Evolutionary conservation across 2,113 vertebrate genomes (phyloP).

Genomic region (Bagarius yarrelli): DNA sequence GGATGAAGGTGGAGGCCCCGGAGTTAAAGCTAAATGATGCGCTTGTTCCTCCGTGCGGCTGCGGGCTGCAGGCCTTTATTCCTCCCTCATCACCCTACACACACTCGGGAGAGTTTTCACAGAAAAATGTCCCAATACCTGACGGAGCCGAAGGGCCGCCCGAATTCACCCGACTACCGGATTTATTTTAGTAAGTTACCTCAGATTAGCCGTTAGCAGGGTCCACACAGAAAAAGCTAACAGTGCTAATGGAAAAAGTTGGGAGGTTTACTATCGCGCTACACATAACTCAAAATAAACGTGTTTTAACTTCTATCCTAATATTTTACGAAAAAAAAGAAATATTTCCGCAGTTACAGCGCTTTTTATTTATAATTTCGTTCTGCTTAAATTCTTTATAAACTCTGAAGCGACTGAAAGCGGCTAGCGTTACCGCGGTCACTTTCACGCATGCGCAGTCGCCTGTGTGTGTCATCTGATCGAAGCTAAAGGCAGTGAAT

Average conservation of each 20-base stretch:
- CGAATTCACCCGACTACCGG: constrained; percentile 76
- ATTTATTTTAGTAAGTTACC: constrained; percentile 93
- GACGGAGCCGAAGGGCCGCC: constrained; percentile 80
- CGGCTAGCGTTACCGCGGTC: no score
- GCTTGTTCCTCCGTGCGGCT: constrained; percentile 40
- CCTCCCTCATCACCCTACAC: constrained; percentile 38
- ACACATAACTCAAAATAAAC: no score
- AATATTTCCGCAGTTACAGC: no score
- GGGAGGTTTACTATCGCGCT: no score
- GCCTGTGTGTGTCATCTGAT: no score
- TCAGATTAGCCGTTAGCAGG: background rate
- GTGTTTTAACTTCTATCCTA: no score
- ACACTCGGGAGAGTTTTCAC: constrained; percentile 40
- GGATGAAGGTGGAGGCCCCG: background rate
- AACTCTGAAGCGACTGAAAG: no score
- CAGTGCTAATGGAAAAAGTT: background rate
- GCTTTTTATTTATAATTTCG: no score
- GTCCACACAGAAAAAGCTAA: background rate
- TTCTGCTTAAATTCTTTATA: no score
- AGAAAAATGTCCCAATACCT: constrained; percentile 73
- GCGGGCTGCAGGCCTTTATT: constrained; percentile 25
- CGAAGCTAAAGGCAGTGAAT: no score
- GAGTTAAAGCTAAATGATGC: constrained; percentile 51
- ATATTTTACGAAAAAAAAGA: no score
- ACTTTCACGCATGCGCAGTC: no score